Conservation (phyloP, 1,140 invertebrate genomes). For the Cydia splendana region DNA sequence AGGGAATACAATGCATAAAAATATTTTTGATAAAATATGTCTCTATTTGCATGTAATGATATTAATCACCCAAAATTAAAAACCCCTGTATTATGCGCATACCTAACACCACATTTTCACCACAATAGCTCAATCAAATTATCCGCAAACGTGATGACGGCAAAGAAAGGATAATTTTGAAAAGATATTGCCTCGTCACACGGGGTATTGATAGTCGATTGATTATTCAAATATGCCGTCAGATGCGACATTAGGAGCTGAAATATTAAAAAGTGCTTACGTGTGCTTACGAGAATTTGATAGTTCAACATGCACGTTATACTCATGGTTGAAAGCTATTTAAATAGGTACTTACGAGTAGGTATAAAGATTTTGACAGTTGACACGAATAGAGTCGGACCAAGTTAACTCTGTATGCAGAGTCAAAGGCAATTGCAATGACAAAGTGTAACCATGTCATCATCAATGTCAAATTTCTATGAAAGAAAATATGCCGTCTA, state of each 20-base stretch:
- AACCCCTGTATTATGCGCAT: conserved; percentile 50
- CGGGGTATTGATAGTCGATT: conserved; percentile 84
- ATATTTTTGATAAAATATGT: too few species aligned
- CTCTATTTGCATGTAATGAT: too few species aligned
- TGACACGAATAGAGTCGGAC: too few species aligned
- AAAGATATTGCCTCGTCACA: conserved; percentile 77
- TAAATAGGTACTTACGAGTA: too few species aligned
- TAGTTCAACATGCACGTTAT: neutral
- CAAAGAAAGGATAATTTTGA: conserved; percentile 82
- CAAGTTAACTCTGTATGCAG: too few species aligned
- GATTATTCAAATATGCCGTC: conserved; percentile 58
- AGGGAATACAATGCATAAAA: too few species aligned
- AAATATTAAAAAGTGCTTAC: conserved; percentile 35
- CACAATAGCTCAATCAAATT: conserved; percentile 82
- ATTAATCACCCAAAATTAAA: conserved; percentile 10
- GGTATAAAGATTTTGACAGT: too few species aligned
- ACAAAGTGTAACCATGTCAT: too few species aligned
- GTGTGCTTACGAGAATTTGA: conserved; percentile 34
- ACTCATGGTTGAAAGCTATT: neutral
- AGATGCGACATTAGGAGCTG: conserved; percentile 34
- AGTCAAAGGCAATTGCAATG: too few species aligned
- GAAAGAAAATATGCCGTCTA: too few species aligned
- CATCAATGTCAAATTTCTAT: too few species aligned
- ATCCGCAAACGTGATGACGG: conserved; percentile 70
- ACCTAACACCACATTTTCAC: conserved; percentile 70